A percentile compares a stretch with the other conserved stretches of the same genome.
Conservation (phyloP, 2,888 invertebrate genomes). For the Anthrax anthrax region DNA sequence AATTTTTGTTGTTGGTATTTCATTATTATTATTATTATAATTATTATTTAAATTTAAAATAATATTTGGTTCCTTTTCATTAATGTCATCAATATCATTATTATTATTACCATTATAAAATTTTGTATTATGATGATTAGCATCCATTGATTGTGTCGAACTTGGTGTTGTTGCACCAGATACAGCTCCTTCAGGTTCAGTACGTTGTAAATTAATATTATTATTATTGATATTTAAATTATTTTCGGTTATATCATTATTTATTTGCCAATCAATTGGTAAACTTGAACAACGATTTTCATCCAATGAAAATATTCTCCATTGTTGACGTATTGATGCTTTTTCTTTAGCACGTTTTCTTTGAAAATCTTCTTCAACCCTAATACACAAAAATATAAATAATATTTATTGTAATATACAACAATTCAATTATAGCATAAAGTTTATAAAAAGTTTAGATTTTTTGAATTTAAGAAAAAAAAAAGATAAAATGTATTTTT, state of each 20-base stretch:
- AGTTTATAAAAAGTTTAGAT: too few species aligned
- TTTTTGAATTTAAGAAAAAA: not conserved
- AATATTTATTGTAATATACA: not conserved
- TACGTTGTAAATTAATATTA: constrained; percentile 38
- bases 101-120: too few species aligned
- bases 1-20: constrained; percentile 7
- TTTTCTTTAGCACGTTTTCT: constrained; percentile 65
- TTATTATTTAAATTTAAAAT: too few species aligned
- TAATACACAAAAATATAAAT: constrained; percentile 17
- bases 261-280: constrained; percentile 27
- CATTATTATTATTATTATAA: too few species aligned
- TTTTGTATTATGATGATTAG: too few species aligned
- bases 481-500: not conserved
- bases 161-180: too few species aligned
- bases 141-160: too few species aligned
- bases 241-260: constrained; percentile 8
- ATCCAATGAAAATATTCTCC: constrained; percentile 54
- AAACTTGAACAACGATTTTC: constrained; percentile 41
- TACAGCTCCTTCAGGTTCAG: constrained; percentile 56
- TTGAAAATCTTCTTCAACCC: constrained; percentile 79
- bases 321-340: constrained; percentile 58
- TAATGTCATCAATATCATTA: not conserved
- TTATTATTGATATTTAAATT: too few species aligned
- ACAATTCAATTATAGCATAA: not conserved
- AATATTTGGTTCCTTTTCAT: too few species aligned